Evolutionary conservation across 1,140 invertebrate genomes (phyloP).

Genomic region (Drosophila serrata): DNA sequence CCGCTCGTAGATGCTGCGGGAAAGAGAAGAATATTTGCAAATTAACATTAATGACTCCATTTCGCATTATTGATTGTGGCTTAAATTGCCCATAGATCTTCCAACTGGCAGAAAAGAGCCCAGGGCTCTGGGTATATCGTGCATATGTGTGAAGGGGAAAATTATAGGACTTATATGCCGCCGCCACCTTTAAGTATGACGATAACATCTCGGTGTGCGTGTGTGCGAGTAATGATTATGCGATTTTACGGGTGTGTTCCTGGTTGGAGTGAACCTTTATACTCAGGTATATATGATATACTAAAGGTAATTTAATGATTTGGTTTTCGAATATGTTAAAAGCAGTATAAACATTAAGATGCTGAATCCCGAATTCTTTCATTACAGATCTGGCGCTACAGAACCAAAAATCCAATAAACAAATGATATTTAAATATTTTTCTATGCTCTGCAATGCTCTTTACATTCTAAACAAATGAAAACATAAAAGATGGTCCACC

Average conservation of each 20-base stretch:
- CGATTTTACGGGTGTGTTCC: neutral
- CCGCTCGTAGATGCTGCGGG: constrained; percentile 34
- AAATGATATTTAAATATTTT: neutral
- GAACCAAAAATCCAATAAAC: too few relatives aligned
- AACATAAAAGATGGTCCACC: neutral
- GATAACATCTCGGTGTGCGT: constrained; percentile 38
- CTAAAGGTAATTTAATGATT: neutral
- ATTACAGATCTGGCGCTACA: too few relatives aligned
- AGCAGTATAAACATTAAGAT: too few relatives aligned
- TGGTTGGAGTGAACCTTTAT: constrained; percentile 1
- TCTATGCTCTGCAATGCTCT: neutral
- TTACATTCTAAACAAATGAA: neutral
- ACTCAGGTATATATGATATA: neutral
- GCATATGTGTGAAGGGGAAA: constrained; percentile 1
- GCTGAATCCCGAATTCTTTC: too few relatives aligned
- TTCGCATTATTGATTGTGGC: constrained; percentile 68
- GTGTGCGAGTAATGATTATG: neutral
- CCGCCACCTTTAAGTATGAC: constrained; percentile 1
- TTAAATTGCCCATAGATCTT: constrained; percentile 60
- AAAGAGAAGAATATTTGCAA: constrained; percentile 48
- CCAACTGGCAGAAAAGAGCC: constrained; percentile 26
- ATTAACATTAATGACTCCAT: constrained; percentile 74
- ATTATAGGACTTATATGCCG: constrained; percentile 14
- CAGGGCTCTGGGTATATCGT: constrained; percentile 13
- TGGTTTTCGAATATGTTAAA: neutral